These are phyloP conservation scores for Colius striatus DNA, from an alignment of 2,113 vertebrate genomes.

Conservation along the genomic window DNA sequence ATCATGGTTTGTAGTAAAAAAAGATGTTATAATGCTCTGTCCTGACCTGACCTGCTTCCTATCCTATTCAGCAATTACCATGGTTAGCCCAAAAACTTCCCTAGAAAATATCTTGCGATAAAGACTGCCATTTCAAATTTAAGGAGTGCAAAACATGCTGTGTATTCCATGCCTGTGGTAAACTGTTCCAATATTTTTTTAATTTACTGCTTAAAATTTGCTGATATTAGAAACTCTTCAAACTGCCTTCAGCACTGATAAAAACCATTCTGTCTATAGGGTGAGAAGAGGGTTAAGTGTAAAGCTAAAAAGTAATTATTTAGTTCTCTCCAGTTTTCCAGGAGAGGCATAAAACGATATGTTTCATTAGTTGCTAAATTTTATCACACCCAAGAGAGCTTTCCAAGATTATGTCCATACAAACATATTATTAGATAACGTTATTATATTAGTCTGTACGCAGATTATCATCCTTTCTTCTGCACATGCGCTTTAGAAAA, in stretches of 20 bases:
- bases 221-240: background rate
- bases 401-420: background rate
- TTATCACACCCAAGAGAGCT: background rate
- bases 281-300: background rate
- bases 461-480: background rate
- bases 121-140: background rate
- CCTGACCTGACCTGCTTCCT: background rate
- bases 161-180: constrained; percentile 9
- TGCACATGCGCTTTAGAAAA: background rate
- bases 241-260: background rate
- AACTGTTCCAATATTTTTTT: background rate
- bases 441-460: background rate
- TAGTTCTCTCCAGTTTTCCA: background rate
- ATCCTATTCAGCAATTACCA: background rate
- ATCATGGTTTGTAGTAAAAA: background rate
- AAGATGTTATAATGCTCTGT: background rate
- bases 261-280: background rate
- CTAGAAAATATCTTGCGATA: background rate
- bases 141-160: background rate
- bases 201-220: constrained; percentile 17
- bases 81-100: background rate
- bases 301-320: background rate
- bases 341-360: background rate
- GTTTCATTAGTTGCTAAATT: background rate
- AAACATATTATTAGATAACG: background rate